These are phyloP conservation scores for Sesia bembeciformis DNA, from an alignment of 2,888 invertebrate genomes.

Conservation along the genomic window DNA sequence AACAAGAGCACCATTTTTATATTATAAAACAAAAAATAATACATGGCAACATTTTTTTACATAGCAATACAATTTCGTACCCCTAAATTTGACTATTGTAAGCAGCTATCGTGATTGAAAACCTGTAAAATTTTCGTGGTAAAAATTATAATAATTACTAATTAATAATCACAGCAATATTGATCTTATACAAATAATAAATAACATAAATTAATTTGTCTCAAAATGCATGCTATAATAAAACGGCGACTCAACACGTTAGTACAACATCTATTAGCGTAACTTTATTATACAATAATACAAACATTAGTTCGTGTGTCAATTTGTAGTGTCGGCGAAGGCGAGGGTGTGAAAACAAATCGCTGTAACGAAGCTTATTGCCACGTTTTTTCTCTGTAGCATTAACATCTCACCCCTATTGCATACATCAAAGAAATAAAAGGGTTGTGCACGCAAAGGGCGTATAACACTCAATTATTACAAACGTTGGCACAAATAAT, in stretches of 20 bases:
- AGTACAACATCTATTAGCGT: slow-evolving; percentile 50
- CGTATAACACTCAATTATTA: slow-evolving; percentile 64
- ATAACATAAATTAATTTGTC: slow-evolving; percentile 60
- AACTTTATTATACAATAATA: slow-evolving; percentile 51
- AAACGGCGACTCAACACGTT: slow-evolving; percentile 25
- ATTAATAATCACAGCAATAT: slow-evolving; percentile 53
- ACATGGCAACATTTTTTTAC: neutral
- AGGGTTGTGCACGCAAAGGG: slow-evolving; percentile 62
- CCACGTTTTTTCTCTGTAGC: slow-evolving; percentile 49
- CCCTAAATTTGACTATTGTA: neutral
- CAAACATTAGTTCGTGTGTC: slow-evolving; percentile 54
- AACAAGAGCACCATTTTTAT: neutral
- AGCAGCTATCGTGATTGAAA: neutral
- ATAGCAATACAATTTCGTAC: neutral
- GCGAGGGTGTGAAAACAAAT: slow-evolving; percentile 55
- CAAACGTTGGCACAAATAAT: slow-evolving; percentile 70
- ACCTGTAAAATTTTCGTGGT: slow-evolving; percentile 14
- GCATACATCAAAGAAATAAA: slow-evolving; percentile 68
- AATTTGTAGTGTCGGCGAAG: slow-evolving; percentile 35
- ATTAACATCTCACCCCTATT: slow-evolving; percentile 65
- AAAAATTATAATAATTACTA: slow-evolving; percentile 40
- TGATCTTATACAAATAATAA: slow-evolving; percentile 41
- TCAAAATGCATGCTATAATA: slow-evolving; percentile 32
- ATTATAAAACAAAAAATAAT: neutral
- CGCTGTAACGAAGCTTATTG: slow-evolving; percentile 63